A percentile compares a stretch with the other conserved stretches of the same genome.
Evolutionary conservation across 2,113 vertebrate species (phyloP).

Genomic region (Pteruthius melanotis): DNA sequence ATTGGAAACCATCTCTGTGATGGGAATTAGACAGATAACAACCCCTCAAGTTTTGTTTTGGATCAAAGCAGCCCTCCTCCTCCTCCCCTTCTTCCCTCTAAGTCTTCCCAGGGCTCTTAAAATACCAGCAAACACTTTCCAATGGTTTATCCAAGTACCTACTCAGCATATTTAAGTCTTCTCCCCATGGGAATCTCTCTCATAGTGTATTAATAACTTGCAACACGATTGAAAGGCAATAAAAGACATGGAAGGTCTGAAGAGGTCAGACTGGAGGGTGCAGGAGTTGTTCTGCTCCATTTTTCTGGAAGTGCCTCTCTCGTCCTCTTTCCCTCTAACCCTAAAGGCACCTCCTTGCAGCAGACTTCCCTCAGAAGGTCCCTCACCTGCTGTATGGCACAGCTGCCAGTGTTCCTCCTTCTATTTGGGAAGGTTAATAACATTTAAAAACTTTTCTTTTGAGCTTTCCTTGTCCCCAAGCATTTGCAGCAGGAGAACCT

Average conservation of each 20-base stretch:
- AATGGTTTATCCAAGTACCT: neutral
- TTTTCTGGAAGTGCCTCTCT: neutral
- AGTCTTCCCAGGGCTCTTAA: neutral
- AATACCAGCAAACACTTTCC: neutral
- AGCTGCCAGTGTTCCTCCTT: neutral
- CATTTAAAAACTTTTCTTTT: neutral
- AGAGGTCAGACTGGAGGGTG: neutral
- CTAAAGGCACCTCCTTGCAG: neutral
- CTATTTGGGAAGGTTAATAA: neutral
- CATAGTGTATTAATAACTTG: neutral
- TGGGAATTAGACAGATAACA: conserved; percentile 5
- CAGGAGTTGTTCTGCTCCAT: neutral
- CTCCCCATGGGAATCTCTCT: neutral
- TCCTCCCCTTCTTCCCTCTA: neutral
- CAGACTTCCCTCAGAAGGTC: neutral
- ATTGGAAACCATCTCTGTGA: neutral
- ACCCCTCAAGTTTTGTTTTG: neutral
- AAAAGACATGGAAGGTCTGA: neutral
- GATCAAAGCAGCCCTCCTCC: neutral
- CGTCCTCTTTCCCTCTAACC: neutral
- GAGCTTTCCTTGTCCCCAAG: neutral
- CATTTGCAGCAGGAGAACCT: neutral
- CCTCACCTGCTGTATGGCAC: neutral
- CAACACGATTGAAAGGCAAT: neutral
- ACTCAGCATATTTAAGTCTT: neutral